Evolutionary conservation across 2,888 invertebrate genomes (phyloP).

Genomic region (Eulithis testata): DNA sequence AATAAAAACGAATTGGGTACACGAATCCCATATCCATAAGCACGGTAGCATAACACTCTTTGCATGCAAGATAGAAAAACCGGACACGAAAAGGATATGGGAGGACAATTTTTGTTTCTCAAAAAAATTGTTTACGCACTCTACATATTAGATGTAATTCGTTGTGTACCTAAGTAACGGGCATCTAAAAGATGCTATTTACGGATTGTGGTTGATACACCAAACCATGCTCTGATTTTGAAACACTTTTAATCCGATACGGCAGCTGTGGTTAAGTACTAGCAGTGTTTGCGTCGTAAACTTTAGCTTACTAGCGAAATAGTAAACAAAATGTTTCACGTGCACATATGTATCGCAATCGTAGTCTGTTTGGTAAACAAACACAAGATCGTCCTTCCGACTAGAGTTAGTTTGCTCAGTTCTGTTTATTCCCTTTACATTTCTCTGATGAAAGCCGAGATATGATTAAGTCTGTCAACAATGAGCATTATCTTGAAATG

Average conservation of each 20-base stretch:
- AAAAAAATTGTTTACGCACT: too few relatives aligned
- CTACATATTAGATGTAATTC: background rate
- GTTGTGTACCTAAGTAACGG: background rate
- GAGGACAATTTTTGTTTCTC: too few relatives aligned
- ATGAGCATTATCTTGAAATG: constrained; percentile 49
- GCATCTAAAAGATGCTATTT: background rate
- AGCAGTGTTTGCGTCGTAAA: constrained; percentile 34
- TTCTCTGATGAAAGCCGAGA: constrained; percentile 53
- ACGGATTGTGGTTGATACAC: constrained; percentile 17
- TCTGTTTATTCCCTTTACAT: constrained; percentile 51
- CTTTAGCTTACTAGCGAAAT: constrained; percentile 46
- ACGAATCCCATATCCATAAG: too few relatives aligned
- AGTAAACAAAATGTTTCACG: constrained; percentile 59
- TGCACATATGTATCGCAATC: constrained; percentile 64
- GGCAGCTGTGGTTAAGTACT: constrained; percentile 29
- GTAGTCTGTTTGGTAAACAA: constrained; percentile 70
- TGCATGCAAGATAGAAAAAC: too few relatives aligned
- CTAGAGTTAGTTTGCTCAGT: constrained; percentile 41
- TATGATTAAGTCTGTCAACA: constrained; percentile 55
- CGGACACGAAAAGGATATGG: too few relatives aligned
- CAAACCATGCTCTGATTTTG: constrained; percentile 19
- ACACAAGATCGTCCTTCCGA: constrained; percentile 41
- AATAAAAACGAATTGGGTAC: background rate
- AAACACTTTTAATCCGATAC: constrained; percentile 22
- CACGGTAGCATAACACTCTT: too few relatives aligned